These are phyloP conservation scores for Myiozetetes cayanensis DNA, from an alignment of 2,113 vertebrate species.

Conservation along the genomic window DNA sequence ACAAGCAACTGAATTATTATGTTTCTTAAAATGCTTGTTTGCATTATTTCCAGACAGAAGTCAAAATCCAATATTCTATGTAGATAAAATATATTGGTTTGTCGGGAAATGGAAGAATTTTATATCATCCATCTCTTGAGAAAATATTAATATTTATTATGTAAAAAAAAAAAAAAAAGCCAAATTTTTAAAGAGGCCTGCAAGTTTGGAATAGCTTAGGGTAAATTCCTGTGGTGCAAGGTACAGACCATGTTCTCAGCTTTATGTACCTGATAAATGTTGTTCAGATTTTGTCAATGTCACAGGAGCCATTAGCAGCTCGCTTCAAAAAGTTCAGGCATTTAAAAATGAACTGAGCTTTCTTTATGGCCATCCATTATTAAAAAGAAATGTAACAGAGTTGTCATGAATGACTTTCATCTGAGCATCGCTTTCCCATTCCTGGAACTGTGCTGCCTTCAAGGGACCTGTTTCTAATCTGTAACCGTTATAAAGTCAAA, in stretches of 20 bases:
- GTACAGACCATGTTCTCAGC: background rate
- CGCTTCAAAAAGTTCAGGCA: conserved; percentile 35
- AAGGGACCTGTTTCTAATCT: conserved; percentile 39
- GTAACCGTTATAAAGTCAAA: conserved; percentile 33
- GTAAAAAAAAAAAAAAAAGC: background rate
- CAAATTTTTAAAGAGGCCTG: background rate
- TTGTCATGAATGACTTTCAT: conserved; percentile 50
- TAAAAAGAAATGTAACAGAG: conserved; percentile 33
- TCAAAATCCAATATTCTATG: conserved; percentile 33
- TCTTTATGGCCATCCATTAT: conserved; percentile 43
- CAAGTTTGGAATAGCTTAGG: background rate
- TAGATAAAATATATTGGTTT: conserved; percentile 64
- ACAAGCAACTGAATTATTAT: conserved; percentile 31
- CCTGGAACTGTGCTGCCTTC: background rate
- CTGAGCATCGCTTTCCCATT: conserved; percentile 20
- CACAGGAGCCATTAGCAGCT: conserved; percentile 46
- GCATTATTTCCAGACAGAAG: conserved; percentile 51
- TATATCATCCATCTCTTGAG: conserved; percentile 47
- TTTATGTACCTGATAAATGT: conserved; percentile 53
- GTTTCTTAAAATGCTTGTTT: conserved; percentile 71
- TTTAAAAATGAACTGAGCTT: conserved; percentile 53
- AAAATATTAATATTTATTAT: conserved; percentile 57
- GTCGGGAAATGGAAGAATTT: conserved; percentile 45
- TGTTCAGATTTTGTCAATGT: conserved; percentile 46
- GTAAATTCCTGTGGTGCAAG: background rate